phyloP scores from a whole-genome alignment of 2,113 vertebrate genomes.

The Barnardius zonarius region DNA sequence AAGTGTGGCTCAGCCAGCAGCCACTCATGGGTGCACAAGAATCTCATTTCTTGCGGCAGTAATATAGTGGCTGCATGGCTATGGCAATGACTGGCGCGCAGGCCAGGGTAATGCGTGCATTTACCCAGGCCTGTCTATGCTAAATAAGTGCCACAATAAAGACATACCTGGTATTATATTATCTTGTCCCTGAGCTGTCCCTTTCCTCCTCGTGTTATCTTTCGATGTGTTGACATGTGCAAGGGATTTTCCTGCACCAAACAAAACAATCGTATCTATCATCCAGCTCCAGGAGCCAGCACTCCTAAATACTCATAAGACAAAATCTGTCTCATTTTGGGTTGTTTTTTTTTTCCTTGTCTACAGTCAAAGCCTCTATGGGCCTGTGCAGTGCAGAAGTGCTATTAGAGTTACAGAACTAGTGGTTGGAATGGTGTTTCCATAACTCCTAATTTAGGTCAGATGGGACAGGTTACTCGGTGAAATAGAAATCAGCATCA shows the following conservation, averaged over 20 bases:
- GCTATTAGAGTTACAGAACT: not conserved
- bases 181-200: not conserved
- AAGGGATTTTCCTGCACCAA: not conserved
- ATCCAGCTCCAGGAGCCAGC: not conserved
- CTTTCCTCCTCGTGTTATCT: not conserved
- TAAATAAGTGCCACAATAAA: not conserved
- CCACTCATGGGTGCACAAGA: not conserved
- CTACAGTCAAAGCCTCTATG: not conserved
- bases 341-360: not conserved
- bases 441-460: not conserved
- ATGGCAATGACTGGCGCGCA: fast-evolving
- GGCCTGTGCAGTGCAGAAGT: not conserved
- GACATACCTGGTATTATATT: not conserved
- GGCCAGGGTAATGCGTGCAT: not conserved
- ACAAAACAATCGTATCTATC: fast-evolving
- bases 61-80: too few species aligned
- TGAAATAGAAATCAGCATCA: not conserved
- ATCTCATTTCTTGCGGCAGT: not conserved
- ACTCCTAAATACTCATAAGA: not conserved
- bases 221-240: not conserved
- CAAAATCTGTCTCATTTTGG: not conserved
- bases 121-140: fast-evolving
- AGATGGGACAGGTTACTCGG: not conserved
- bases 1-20: not conserved
- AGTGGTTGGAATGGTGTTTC: not conserved